These are phyloP conservation scores for Amblyjoppa proteus DNA, from an alignment of 2,888 invertebrate genomes.

Conservation along the genomic window DNA sequence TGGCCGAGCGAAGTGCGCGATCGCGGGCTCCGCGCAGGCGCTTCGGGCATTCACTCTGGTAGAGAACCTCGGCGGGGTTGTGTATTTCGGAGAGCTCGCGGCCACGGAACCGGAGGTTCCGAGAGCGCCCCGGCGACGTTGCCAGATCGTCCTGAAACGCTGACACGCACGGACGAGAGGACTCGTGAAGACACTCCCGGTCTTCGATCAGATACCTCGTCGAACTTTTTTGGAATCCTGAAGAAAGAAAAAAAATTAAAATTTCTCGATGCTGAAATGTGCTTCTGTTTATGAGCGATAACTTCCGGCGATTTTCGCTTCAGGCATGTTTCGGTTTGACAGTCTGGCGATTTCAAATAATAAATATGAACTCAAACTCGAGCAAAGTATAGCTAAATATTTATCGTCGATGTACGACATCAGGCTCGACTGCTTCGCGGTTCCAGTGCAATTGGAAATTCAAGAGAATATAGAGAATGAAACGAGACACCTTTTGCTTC, in stretches of 20 bases:
- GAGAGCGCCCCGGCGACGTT: conserved; percentile 59
- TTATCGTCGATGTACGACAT: too few relatives aligned
- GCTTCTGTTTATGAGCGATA: neutral
- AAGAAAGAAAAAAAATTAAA: too few relatives aligned
- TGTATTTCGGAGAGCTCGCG: conserved; percentile 26
- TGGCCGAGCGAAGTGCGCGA: conserved; percentile 67
- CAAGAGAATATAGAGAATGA: too few relatives aligned
- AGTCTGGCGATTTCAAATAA: neutral
- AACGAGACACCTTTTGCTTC: too few relatives aligned
- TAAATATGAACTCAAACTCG: neutral
- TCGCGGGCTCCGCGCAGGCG: conserved; percentile 74
- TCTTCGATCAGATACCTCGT: conserved; percentile 36
- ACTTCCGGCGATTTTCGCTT: conserved; percentile 1
- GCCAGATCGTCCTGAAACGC: conserved; percentile 65
- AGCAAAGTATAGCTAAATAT: too few relatives aligned
- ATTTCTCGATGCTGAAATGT: conserved; percentile 29
- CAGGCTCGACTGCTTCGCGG: too few relatives aligned
- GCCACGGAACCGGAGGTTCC: conserved; percentile 29
- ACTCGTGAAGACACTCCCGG: conserved; percentile 23
- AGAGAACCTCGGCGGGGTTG: conserved; percentile 12
- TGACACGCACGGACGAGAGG: conserved; percentile 39
- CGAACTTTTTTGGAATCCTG: neutral
- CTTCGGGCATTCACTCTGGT: neutral
- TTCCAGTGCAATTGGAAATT: too few relatives aligned
- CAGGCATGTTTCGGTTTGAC: neutral